Percentiles rank a stretch among this genome's conserved stretches.
Conservation (phyloP, 2,113 vertebrate species). For the Chamaetylas fuelleborni region DNA sequence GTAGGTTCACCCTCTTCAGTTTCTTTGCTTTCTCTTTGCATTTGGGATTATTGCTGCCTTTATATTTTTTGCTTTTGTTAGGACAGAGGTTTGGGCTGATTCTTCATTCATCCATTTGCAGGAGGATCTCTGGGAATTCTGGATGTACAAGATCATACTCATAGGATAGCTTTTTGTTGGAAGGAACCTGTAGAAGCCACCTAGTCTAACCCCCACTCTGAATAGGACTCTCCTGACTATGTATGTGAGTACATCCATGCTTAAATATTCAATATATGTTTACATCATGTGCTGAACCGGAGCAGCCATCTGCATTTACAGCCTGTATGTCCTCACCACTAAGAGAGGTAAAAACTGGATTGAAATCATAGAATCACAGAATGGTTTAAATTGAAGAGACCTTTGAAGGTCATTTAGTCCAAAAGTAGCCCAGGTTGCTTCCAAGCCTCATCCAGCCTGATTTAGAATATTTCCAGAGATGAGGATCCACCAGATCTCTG, state of each 20-base stretch:
- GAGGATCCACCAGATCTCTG: not conserved
- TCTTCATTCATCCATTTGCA: not conserved
- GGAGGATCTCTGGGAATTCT: not conserved
- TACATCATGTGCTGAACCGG: not conserved
- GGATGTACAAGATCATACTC: not conserved
- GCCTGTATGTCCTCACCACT: not conserved
- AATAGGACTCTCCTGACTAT: not conserved
- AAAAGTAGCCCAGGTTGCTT: not conserved
- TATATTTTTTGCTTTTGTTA: not conserved
- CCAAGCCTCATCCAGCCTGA: not conserved
- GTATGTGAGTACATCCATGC: rapidly evolving
- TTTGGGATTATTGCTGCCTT: not conserved
- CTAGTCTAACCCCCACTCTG: not conserved
- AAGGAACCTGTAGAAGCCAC: not conserved
- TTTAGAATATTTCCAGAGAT: not conserved
- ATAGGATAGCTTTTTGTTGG: no score
- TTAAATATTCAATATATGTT: not conserved
- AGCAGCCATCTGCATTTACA: not conserved
- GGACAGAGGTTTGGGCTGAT: not conserved
- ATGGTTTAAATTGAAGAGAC: not conserved
- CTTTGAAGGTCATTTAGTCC: not conserved
- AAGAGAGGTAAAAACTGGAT: not conserved
- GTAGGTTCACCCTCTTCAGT: not conserved
- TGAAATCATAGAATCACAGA: not conserved
- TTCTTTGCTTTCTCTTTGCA: not conserved